Percentiles rank a stretch among this genome's conserved stretches.
Conservation (phyloP, 1,140 invertebrate genomes). For the Panagrolaimus sp. region DNA sequence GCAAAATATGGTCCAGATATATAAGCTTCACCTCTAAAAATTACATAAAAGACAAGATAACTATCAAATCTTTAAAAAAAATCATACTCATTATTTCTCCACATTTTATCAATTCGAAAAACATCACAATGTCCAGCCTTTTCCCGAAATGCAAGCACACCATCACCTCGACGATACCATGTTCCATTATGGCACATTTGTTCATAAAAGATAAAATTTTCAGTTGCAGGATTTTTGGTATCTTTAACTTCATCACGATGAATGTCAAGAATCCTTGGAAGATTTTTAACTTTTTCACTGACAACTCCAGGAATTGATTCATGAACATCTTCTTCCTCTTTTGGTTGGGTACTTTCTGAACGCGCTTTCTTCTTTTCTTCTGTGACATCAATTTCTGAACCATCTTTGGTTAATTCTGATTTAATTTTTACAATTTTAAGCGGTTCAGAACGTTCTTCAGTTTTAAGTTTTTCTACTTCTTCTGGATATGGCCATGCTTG, state of each 20-base stretch:
- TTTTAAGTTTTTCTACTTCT: constrained; percentile 34
- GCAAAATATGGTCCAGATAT: constrained; percentile 89
- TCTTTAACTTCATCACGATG: constrained; percentile 33
- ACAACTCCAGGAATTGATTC: constrained; percentile 5
- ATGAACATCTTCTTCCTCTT: background rate
- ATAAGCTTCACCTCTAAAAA: constrained; percentile 71
- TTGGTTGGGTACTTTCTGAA: background rate
- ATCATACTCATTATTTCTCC: constrained; percentile 72
- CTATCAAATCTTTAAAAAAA: too few species aligned
- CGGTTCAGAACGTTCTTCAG: constrained; percentile 22
- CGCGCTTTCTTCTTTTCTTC: constrained; percentile 23
- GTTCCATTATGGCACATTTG: constrained; percentile 50
- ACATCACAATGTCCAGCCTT: constrained; percentile 63
- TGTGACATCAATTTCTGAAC: background rate
- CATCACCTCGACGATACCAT: constrained; percentile 44
- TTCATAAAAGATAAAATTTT: constrained; percentile 42
- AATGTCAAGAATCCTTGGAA: constrained; percentile 36
- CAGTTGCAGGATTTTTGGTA: constrained; percentile 1
- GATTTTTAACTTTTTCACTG: constrained; percentile 30
- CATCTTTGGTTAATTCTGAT: background rate
- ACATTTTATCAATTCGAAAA: constrained; percentile 87
- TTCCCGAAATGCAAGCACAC: constrained; percentile 48
- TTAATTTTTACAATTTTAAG: background rate
- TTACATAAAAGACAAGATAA: too few species aligned
- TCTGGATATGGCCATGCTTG: constrained; percentile 36